Percentiles rank a stretch among this genome's conserved stretches.
Evolutionary conservation across 30 jellyfish, hydroid and myxozoan genomes (phyloP).

Genomic region (Turritopsis rubra): DNA sequence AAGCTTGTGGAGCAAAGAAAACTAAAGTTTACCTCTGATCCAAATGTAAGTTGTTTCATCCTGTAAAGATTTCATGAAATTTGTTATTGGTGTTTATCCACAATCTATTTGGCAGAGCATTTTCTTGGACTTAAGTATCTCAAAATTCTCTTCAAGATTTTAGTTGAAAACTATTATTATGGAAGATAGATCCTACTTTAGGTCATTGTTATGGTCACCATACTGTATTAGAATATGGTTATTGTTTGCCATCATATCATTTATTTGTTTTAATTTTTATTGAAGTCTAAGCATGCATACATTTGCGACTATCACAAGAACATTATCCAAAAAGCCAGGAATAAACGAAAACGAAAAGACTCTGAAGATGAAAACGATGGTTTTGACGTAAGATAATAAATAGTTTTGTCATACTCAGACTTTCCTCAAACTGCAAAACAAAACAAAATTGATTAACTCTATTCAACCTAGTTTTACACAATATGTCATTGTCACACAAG

Average conservation of each 20-base stretch:
- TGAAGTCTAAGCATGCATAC: conserved; percentile 84
- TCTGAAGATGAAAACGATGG: conserved; percentile 89
- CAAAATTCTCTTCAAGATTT: too few species aligned
- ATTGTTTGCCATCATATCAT: neutral
- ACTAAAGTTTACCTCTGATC: conserved; percentile 65
- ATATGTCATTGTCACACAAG: too few species aligned
- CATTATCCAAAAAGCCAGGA: conserved; percentile 87
- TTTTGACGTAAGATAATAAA: conserved; percentile 22
- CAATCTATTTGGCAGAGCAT: too few species aligned
- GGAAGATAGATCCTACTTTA: too few species aligned
- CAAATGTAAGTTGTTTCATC: conserved; percentile 64
- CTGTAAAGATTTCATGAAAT: neutral
- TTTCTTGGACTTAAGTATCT: too few species aligned
- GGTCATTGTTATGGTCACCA: too few species aligned
- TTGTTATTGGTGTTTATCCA: neutral
- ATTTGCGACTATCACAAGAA: conserved; percentile 91
- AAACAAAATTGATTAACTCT: too few species aligned
- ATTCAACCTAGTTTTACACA: too few species aligned
- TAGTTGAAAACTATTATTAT: too few species aligned
- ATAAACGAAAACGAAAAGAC: conserved; percentile 75
- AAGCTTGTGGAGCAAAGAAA: conserved; percentile 87
- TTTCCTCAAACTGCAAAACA: too few species aligned
- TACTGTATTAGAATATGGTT: too few species aligned
- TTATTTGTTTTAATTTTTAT: neutral
- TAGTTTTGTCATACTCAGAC: too few species aligned